These are phyloP conservation scores for Chrysina gloriosa DNA, from an alignment of 2,888 invertebrate genomes.

Conservation along the genomic window DNA sequence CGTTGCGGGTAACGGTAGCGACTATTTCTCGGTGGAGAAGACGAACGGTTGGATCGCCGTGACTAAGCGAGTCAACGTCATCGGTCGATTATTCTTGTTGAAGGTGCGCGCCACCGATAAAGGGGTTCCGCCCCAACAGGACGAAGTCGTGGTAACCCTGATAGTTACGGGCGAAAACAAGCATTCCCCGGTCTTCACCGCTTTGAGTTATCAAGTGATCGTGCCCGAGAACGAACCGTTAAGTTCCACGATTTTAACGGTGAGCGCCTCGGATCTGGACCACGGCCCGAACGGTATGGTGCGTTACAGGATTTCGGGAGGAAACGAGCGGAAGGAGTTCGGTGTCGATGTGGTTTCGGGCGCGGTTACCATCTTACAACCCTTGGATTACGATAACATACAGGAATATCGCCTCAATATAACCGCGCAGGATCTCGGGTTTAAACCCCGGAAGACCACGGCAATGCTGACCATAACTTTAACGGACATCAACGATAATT, in stretches of 20 bases:
- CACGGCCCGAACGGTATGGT: conserved; percentile 91
- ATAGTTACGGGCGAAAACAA: conserved; percentile 88
- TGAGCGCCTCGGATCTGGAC: conserved; percentile 87
- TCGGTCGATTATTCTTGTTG: conserved; percentile 75
- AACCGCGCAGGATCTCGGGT: conserved; percentile 88
- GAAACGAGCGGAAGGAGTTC: conserved; percentile 85
- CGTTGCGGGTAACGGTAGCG: conserved; percentile 80
- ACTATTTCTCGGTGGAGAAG: conserved; percentile 79
- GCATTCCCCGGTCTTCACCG: conserved; percentile 84
- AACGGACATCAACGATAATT: conserved; percentile 94
- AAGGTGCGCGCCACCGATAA: conserved; percentile 84
- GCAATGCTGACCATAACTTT: conserved; percentile 87
- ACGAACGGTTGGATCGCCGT: conserved; percentile 86
- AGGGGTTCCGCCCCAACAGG: conserved; percentile 88
- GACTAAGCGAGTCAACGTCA: conserved; percentile 68
- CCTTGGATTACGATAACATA: conserved; percentile 87
- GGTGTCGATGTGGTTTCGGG: conserved; percentile 82
- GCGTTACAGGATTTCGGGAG: conserved; percentile 84
- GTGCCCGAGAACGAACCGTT: conserved; percentile 92
- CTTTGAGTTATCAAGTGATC: conserved; percentile 87
- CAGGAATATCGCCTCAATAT: conserved; percentile 89
- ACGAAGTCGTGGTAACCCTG: conserved; percentile 78
- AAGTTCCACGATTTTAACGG: conserved; percentile 85
- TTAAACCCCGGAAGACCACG: conserved; percentile 79
- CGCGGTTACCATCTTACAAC: conserved; percentile 80